Evolutionary conservation across 2,888 invertebrate genomes (phyloP), one percentile per base, ranked within the genome.

Genomic region (Drosophila greeni): DNA sequence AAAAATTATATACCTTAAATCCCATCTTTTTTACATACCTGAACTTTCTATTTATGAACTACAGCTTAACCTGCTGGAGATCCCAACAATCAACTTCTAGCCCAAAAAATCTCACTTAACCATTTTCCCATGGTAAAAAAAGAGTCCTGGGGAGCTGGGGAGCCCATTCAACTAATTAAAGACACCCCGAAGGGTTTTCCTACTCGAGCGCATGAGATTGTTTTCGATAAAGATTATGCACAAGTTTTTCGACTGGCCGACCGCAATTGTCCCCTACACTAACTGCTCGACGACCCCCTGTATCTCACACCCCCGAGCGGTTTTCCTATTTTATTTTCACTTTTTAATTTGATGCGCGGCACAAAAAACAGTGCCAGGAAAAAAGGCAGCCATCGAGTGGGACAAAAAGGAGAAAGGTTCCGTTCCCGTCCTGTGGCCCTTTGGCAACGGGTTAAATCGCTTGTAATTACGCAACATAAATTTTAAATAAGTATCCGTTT

Each of bases 401-500:
- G 33, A 40, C 31, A 33, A 49, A 20, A 40, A 31, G 66, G 33
- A 12, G 20, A 47, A 49, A 20, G 55, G 58, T 37, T 53, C 23
- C 29, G 58, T 37, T 53, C 23, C 29, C 34, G 59, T 58, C 42
- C 51, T 40, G 49, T 26, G 33, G 16, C 62, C 70, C 66, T 64
- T 67, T 64, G 64, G 74, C 76, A 79, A 71, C 71, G 84, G 81
- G 73, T 72, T 85, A 85, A 85, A 85, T 83, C 85, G 85, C 74
- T 82, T 83, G 85, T 83, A 83, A 83, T 83, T 83, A 83, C 82
- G 84, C 85, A 73, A 84, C 82, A 83, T 83, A 83, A 83, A 83
- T 83, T 85, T 83, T 78, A 84, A 85, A 83, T 82, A 82, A 82
- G 84, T 84, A 82, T 84, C 82, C 81, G 83, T 82, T 82, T 84